Evolutionary conservation across 1,140 invertebrate genomes (phyloP), one percentile per base, ranked within the genome.

Genomic region (Heliconius eleuchia): DNA sequence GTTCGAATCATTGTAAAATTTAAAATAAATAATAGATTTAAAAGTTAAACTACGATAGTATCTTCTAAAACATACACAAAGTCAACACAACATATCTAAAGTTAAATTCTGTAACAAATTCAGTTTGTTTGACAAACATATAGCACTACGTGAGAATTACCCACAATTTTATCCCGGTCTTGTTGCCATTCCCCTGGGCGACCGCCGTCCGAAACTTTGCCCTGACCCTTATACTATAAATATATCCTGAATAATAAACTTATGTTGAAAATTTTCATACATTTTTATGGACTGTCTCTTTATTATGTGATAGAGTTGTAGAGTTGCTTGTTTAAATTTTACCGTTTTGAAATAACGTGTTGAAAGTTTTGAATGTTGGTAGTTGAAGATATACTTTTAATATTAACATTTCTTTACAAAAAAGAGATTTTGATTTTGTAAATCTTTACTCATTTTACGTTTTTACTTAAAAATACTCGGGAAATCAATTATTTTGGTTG

Each of bases 131-230:
- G 79, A 76, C 52, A 73, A 80, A 77, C 71, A 80, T 74, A 80
- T 70, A 46, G 50, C 42, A 74, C 86, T 89, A 92, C 87, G 91
- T 94, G 92, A 85, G 87, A 94, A 94, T 94, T 92, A 92, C 91
- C 84, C 85, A 83, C 85, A 91, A 87, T 91, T 92, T 94, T 94
- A 92, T 91, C 92, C 89, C 77, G 84, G 82, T 80, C 80, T 86
- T 85, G 87, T 23, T 88, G 86, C 88, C 85, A 86, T 60, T 73
- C 90, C 88, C 92, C 39, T 52, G 88, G 89, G 89, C 73, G 74
- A 84, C 82, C 85, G 82, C 85, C 85, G 91, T 88, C 91, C 89
- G 89, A 91, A 94, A 92, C 85, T 91, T 91, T 85, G 82, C 79
- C 87, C 89, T 91, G 90, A 91, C 90, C 89, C 90, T 88, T 76